Base-by-base conservation (phyloP, 2,888 invertebrate genomes). In the Bellardia pandia region DNA sequence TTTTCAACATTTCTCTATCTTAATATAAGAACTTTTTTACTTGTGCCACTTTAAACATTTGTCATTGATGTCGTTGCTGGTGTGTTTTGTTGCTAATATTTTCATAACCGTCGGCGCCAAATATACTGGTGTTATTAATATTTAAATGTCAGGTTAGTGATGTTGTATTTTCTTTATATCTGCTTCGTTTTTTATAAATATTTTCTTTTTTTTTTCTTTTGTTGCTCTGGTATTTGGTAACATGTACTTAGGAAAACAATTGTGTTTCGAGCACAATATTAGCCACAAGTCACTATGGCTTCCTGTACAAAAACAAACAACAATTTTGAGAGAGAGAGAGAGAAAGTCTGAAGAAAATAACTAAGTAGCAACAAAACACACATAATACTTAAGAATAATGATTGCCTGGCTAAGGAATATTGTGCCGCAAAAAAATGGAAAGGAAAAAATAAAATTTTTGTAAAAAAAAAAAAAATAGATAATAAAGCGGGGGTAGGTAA, bases 131-230 rank as follows among this genome's bases (percentile, higher is more conserved):
- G 45, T 87, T 87, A 87, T 87, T 87, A 87, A 81, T 84, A 81
- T 86, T 86, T 84, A 84, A 86, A 86, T 86, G 86, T 86, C 86
- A 86, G 86, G 86, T 86, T 86, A 51, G 60, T 76, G 79, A 30
- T 80, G 75, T 62, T 68, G 42, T 75, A 40, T 51, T 58, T 85
- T 56, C 45, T 62, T n/a, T 33, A 16, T 23, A 8, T 8, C 3
- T 62, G 23, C 37, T 72, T 62, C 48, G 7, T n/a, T 68, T 48
- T 78, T n/a, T 8, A 11, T 42, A 60, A 60, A 60, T 68, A 37
- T 23, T 23, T 23, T 23, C 23, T 23, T 45, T 45, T 3, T 58
- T 7, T 71, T 9, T 5, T 13, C n/a, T 64, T 66, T 71, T 56
- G 58, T 40, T 42, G 0, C n/a, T n/a, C 8, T 53, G 58, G 4